Conservation (phyloP, 2,888 invertebrate species). For the Pseudoips prasinana region DNA sequence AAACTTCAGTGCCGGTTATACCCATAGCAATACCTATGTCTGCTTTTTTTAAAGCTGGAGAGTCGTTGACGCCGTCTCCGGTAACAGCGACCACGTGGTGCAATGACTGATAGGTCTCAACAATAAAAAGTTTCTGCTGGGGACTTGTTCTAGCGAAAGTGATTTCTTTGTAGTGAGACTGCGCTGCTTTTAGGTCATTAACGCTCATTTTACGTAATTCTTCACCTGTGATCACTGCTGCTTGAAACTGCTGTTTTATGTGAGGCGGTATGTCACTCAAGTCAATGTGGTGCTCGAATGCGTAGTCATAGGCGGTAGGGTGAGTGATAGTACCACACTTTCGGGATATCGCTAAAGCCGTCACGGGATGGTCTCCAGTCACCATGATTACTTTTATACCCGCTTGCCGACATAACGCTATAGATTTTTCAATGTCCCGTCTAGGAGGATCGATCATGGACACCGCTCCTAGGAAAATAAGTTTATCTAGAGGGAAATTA, state of each 20-base stretch:
- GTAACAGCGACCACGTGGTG: conserved; percentile 93
- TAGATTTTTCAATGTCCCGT: conserved; percentile 84
- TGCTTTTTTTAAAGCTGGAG: conserved; percentile 92
- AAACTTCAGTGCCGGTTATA: conserved; percentile 88
- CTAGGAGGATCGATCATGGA: conserved; percentile 89
- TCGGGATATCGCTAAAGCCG: conserved; percentile 87
- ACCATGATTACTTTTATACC: conserved; percentile 89
- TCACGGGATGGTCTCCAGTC: conserved; percentile 88
- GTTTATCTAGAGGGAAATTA: conserved; percentile 85
- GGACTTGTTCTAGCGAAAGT: conserved; percentile 89
- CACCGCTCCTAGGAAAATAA: conserved; percentile 84
- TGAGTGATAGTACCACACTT: conserved; percentile 84
- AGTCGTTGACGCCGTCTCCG: conserved; percentile 95
- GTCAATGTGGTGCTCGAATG: conserved; percentile 82
- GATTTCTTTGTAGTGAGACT: conserved; percentile 84
- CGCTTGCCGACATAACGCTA: conserved; percentile 84
- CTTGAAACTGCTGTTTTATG: conserved; percentile 62
- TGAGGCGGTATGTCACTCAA: conserved; percentile 73
- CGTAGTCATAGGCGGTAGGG: conserved; percentile 87
- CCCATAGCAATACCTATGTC: conserved; percentile 93
- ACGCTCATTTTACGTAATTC: conserved; percentile 82
- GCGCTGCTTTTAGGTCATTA: conserved; percentile 79
- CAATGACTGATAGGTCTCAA: conserved; percentile 90
- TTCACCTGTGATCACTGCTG: conserved; percentile 71
- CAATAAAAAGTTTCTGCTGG: conserved; percentile 85